Base-by-base conservation (phyloP, 2,888 invertebrate genomes). In the Phyllotreta cruciferae region DNA sequence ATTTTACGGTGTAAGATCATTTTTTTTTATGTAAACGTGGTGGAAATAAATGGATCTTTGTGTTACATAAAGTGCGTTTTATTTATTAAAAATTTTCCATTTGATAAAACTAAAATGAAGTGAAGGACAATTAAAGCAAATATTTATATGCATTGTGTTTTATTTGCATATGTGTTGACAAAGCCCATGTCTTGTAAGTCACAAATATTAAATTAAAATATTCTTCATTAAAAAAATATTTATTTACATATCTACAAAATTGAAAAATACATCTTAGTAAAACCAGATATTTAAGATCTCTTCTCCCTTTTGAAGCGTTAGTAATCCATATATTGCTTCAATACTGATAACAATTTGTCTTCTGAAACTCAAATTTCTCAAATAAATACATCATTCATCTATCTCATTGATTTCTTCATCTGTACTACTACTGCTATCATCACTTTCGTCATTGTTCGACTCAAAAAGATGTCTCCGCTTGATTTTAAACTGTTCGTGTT, bases 1-100 rank as follows among this genome's bases (percentile, higher is more conserved):
- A 68, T 49, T 74, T 72, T 66, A 72, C 72, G 71, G 64, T 72
- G 71, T 72, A 63, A n/a, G n/a, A 70, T 71, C 42, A 24, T 44
- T 62, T 63, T 35, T 62, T 62, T 64, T 58, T 35, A 50, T 35
- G 42, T 58, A 34, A 58, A 68, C 58, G 55, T 66, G 68, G 57
- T 68, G 64, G 66, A 66, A 66, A 64, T 63, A 61, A 66, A 66
- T 65, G 52, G 37, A 55, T 41, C 47, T 53, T 53, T 57, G 55
- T 56, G 4, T 24, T 24, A 24, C 4, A 24, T 24, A 24, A 24
- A 24, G 24, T 24, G 24, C 24, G 24, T 24, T 24, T 24, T 24
- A 47, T 24, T 24, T 24, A 47, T n/a, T 37, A 8, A 3, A 24
- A 10, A 11, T 47, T 14, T 11, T 36, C 24, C 24, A 24, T 24